Conservation (phyloP, 2,113 vertebrate genomes). For the Sisor rabdophorus region DNA sequence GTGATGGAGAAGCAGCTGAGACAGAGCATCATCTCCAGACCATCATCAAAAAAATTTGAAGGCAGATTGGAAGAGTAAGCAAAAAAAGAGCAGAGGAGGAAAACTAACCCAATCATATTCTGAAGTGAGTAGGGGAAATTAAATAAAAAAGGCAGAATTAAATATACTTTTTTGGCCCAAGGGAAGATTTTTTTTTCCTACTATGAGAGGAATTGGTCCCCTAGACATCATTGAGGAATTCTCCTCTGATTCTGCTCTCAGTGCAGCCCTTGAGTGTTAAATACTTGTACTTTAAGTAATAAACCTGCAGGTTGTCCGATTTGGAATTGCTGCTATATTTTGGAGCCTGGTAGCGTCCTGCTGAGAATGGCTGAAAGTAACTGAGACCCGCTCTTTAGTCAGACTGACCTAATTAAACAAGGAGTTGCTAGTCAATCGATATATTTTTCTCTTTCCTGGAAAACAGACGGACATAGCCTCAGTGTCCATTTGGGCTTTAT, state of each 20-base stretch:
- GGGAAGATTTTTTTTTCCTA: constrained; percentile 2
- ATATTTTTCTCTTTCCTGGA: background rate
- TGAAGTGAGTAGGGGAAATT: constrained; percentile 39
- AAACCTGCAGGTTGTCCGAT: background rate
- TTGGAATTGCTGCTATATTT: background rate
- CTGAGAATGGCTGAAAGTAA: background rate
- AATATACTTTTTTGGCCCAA: constrained; percentile 23
- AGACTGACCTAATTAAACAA: constrained; percentile 10
- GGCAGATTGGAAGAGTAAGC: background rate
- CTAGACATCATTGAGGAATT: constrained; percentile 14
- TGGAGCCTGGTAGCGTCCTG: constrained; percentile 5
- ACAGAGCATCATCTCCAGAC: constrained; percentile 4
- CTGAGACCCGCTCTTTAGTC: background rate
- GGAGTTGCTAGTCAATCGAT: background rate
- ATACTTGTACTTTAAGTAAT: background rate
- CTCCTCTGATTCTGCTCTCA: background rate
- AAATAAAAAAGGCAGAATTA: constrained; percentile 31
- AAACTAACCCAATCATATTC: constrained; percentile 32
- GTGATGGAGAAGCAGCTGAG: constrained; percentile 40
- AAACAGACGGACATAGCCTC: background rate
- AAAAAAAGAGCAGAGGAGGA: constrained; percentile 4
- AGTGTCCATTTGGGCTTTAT: background rate
- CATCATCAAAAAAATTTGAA: constrained; percentile 12
- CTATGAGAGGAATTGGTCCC: constrained; percentile 32
- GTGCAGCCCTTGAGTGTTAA: background rate